A percentile compares a stretch with the other conserved stretches of the same genome.
Conservation (phyloP, 2,113 vertebrate species). For the Arizona elegans region DNA sequence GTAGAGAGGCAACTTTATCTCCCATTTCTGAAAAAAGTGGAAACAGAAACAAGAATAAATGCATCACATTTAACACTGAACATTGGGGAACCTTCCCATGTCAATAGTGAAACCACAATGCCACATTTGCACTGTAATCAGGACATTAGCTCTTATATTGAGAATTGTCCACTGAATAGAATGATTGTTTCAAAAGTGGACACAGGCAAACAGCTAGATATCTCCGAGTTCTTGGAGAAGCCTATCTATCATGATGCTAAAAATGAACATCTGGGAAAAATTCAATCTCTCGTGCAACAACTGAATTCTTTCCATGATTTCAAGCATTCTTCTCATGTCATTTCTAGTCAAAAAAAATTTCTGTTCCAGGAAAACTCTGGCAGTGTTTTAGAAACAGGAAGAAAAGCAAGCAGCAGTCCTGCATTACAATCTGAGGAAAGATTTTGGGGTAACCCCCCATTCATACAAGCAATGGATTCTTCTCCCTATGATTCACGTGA, state of each 20-base stretch:
- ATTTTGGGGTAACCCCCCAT: slow-evolving; percentile 35
- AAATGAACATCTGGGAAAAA: slow-evolving; percentile 20
- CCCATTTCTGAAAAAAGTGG: slow-evolving; percentile 40
- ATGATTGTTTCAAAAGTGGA: slow-evolving; percentile 33
- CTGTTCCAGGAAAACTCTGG: slow-evolving; percentile 12
- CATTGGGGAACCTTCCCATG: slow-evolving; percentile 31
- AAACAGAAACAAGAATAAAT: slow-evolving; percentile 24
- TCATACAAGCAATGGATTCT: slow-evolving; percentile 23
- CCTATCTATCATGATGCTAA: slow-evolving; percentile 29
- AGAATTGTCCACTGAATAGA: slow-evolving; percentile 35
- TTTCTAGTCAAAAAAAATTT: not conserved
- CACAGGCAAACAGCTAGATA: slow-evolving; percentile 13
- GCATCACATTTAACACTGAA: slow-evolving; percentile 36
- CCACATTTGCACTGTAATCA: not conserved
- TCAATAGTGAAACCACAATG: slow-evolving; percentile 38
- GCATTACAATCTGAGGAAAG: slow-evolving; percentile 34
- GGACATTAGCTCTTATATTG: slow-evolving; percentile 1
- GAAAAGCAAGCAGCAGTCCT: slow-evolving; percentile 17
- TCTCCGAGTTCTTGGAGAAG: slow-evolving; percentile 29
- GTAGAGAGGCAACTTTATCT: not conserved
- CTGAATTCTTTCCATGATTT: slow-evolving; percentile 9
- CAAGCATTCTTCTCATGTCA: slow-evolving; percentile 9
- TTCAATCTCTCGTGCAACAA: slow-evolving; percentile 29
- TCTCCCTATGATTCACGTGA: slow-evolving; percentile 18
- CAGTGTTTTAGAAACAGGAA: slow-evolving; percentile 31